Conservation (phyloP, 1,140 invertebrate genomes). For the Drosophila bifasciata region DNA sequence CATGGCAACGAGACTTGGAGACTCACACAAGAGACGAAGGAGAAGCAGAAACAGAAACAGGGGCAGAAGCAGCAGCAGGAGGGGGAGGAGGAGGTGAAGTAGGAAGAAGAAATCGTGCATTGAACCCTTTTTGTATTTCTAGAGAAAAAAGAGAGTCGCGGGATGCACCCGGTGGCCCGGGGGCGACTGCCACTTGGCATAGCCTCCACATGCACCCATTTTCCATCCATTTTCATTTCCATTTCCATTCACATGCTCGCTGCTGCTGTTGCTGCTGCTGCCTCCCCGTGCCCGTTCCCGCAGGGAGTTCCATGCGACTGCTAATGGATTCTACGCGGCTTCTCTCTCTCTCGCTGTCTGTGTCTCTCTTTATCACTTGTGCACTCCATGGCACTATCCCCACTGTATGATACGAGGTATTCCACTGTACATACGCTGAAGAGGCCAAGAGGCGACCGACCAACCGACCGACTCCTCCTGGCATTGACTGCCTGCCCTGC, state of each 20-base stretch:
- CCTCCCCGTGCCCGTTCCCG: slow-evolving; percentile 1
- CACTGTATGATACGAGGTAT: slow-evolving; percentile 1
- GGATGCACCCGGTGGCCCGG: slow-evolving; percentile 25
- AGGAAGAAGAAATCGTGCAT: slow-evolving; percentile 65
- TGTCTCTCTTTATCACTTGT: slow-evolving; percentile 49
- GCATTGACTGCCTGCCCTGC: slow-evolving; percentile 29
- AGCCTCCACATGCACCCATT: slow-evolving; percentile 59
- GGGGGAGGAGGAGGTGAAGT: too few species aligned
- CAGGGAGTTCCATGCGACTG: slow-evolving; percentile 32
- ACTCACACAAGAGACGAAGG: not conserved
- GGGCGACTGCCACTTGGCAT: slow-evolving; percentile 28
- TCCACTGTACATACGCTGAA: slow-evolving; percentile 1
- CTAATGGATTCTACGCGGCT: slow-evolving; percentile 61
- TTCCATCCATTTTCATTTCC: slow-evolving; percentile 42
- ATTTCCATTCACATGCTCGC: slow-evolving; percentile 9
- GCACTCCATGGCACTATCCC: slow-evolving; percentile 26
- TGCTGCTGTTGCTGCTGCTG: too few species aligned
- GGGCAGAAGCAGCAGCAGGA: too few species aligned
- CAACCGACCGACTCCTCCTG: slow-evolving; percentile 39
- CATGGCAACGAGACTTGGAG: slow-evolving; percentile 50
- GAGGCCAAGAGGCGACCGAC: too few species aligned
- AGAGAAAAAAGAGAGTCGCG: not conserved
- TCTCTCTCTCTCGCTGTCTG: slow-evolving; percentile 50
- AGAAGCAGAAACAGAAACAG: too few species aligned
- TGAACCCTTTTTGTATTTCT: slow-evolving; percentile 65